Conservation (phyloP, 2,797 vertebrate species). For the Microctenopoma stevenorrisi region DNA sequence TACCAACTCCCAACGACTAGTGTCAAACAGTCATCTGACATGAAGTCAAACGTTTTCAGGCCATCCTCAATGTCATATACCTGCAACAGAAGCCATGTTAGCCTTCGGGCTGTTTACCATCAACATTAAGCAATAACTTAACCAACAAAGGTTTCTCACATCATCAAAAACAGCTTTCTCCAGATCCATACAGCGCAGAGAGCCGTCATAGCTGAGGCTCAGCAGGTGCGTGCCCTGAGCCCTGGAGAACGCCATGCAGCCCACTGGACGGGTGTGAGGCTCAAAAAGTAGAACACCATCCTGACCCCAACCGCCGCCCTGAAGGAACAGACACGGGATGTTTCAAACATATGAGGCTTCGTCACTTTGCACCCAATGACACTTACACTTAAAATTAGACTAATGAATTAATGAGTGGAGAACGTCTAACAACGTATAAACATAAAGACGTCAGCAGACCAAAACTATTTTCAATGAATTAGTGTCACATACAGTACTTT, state of each 20-base stretch:
- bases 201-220: conserved; percentile 87
- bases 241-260: conserved; percentile 87
- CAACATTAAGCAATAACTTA: too few species aligned
- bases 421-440: neutral
- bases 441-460: too few species aligned
- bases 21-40: conserved; percentile 81
- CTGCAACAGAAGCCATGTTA: conserved; percentile 65
- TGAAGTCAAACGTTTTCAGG: conserved; percentile 89
- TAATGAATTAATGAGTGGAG: neutral
- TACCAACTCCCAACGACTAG: conserved; percentile 82
- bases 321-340: neutral
- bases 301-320: conserved; percentile 77
- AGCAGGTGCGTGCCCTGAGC: conserved; percentile 84
- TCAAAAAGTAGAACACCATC: conserved; percentile 81
- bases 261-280: conserved; percentile 80
- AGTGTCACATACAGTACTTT: neutral
- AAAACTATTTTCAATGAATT: too few species aligned
- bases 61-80: conserved; percentile 78
- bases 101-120: neutral
- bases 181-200: conserved; percentile 87
- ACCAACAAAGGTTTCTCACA: conserved; percentile 71
- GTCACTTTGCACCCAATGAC: too few species aligned
- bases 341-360: neutral
- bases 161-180: conserved; percentile 87
- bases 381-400: neutral